phyloP scores from a whole-genome alignment of 2,113 vertebrate genomes.

The Semnornis frantzii region DNA sequence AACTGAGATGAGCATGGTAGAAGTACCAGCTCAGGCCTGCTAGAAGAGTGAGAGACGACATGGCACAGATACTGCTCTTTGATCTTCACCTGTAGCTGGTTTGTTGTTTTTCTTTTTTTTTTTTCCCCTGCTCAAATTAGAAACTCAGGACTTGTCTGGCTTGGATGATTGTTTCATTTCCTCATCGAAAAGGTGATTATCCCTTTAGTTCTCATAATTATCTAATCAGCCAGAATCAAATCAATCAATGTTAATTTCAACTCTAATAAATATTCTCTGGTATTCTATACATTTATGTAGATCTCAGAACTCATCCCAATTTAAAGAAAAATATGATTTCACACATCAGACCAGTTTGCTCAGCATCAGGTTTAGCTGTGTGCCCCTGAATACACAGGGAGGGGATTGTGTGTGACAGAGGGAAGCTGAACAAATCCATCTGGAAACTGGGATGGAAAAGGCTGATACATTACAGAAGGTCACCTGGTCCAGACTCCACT shows the following conservation, averaged over 20 bases:
- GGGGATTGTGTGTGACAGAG: not conserved
- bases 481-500: not conserved
- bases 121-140: not conserved
- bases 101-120: not conserved
- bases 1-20: not conserved
- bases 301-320: slow-evolving; percentile 24
- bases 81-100: not conserved
- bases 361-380: not conserved
- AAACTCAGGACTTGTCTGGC: slow-evolving; percentile 53
- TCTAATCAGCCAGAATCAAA: slow-evolving; percentile 72
- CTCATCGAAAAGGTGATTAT: slow-evolving; percentile 56
- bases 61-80: not conserved
- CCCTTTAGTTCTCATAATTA: slow-evolving; percentile 66
- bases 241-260: slow-evolving; percentile 68
- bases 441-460: not conserved
- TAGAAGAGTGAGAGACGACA: not conserved
- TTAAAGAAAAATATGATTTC: slow-evolving; percentile 25
- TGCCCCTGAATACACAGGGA: not conserved
- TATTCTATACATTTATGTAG: slow-evolving; percentile 61
- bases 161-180: slow-evolving; percentile 60
- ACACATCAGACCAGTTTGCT: not conserved
- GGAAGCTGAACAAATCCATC: not conserved
- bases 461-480: not conserved
- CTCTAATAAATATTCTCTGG: slow-evolving; percentile 64
- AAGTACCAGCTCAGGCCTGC: not conserved